A percentile compares a stretch with the other conserved stretches of the same genome.
These are phyloP conservation scores for Melanostigma gelatinosum DNA, from an alignment of 2,113 vertebrate genomes.

Conservation along the genomic window DNA sequence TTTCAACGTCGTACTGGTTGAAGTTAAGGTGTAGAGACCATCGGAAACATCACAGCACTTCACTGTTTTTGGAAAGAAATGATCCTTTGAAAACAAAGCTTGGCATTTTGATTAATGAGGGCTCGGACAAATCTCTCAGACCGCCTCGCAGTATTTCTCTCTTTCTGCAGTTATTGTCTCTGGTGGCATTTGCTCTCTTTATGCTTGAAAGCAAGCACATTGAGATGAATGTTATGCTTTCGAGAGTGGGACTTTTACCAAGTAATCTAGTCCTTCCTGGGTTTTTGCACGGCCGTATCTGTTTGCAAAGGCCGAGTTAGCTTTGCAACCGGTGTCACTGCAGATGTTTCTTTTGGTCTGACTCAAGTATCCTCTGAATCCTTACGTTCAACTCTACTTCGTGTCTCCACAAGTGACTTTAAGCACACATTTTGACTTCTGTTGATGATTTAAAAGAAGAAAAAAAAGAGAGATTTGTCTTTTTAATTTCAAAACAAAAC, in stretches of 20 bases:
- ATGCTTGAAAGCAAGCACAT: slow-evolving; percentile 14
- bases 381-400: slow-evolving; percentile 22
- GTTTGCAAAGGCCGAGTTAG: slow-evolving; percentile 50
- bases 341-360: slow-evolving; percentile 44
- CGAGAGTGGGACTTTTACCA: slow-evolving; percentile 35
- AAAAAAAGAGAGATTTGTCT: slow-evolving; percentile 18
- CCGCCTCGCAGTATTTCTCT: not conserved
- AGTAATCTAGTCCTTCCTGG: slow-evolving; percentile 28
- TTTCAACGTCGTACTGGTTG: slow-evolving; percentile 15
- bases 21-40: slow-evolving; percentile 10
- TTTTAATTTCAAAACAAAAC: slow-evolving; percentile 55
- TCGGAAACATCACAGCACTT: slow-evolving; percentile 13
- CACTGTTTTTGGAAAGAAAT: not conserved
- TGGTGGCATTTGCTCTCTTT: slow-evolving; percentile 27
- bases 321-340: slow-evolving; percentile 66
- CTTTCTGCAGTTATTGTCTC: slow-evolving; percentile 9
- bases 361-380: slow-evolving; percentile 22
- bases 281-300: slow-evolving; percentile 45
- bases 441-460: slow-evolving; percentile 25
- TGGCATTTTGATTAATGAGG: not conserved
- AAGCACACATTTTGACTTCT: slow-evolving; percentile 66
- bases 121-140: not conserved
- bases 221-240: not conserved
- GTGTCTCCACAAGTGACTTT: slow-evolving; percentile 81
- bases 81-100: not conserved